These are phyloP conservation scores for Sebastes umbrosus DNA, from an alignment of 2,797 vertebrate genomes.

Conservation along the genomic window DNA sequence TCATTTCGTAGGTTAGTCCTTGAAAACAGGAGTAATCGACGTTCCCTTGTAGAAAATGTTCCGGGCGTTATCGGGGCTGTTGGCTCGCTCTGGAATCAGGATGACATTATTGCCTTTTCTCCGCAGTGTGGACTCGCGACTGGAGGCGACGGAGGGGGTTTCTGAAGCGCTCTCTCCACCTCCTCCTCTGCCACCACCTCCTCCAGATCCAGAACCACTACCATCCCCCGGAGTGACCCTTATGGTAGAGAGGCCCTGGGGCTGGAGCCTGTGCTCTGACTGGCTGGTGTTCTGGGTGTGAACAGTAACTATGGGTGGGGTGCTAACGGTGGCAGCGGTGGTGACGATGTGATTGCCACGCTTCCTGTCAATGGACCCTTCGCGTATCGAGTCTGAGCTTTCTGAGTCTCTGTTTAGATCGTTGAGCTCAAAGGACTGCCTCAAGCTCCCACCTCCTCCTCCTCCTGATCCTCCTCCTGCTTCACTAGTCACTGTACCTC, in stretches of 20 bases:
- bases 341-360: conserved; percentile 77
- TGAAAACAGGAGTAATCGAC: conserved; percentile 89
- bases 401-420: conserved; percentile 94
- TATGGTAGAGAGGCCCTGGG: conserved; percentile 91
- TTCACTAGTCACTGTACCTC: not conserved
- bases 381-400: conserved; percentile 89
- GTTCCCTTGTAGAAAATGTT: conserved; percentile 99
- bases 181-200: conserved; percentile 21
- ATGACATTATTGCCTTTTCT: conserved; percentile 92
- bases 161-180: conserved; percentile 84
- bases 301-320: conserved; percentile 70
- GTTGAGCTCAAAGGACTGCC: conserved; percentile 94
- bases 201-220: conserved; percentile 61
- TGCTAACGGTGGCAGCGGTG: conserved; percentile 63
- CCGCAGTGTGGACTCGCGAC: conserved; percentile 91
- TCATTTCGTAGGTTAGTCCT: conserved; percentile 77
- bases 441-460: conserved; percentile 78
- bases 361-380: conserved; percentile 90
- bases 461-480: conserved; percentile 28
- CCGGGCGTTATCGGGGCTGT: conserved; percentile 93
- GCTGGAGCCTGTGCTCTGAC: conserved; percentile 80
- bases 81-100: conserved; percentile 93
- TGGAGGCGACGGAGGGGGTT: conserved; percentile 90
- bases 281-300: conserved; percentile 78
- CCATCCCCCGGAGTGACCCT: conserved; percentile 93